Percentiles rank a stretch among this genome's conserved stretches.
Evolutionary conservation across 2,113 vertebrate genomes (phyloP).

Genomic region (Litocranius walleri): DNA sequence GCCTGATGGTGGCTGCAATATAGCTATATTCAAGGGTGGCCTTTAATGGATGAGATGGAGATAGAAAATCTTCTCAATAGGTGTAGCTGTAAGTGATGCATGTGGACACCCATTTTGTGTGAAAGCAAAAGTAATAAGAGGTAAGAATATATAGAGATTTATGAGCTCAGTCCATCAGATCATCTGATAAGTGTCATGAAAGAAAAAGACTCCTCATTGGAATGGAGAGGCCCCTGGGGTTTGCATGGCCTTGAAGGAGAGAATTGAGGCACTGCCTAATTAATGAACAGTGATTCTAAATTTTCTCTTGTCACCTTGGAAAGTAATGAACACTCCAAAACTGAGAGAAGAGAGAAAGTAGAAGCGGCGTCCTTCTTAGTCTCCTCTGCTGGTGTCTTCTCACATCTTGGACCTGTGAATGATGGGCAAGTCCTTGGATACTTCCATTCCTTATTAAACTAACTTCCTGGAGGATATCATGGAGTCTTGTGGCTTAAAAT

Average conservation of each 20-base stretch:
- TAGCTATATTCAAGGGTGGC: background rate
- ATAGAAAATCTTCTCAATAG: background rate
- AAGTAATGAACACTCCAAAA: background rate
- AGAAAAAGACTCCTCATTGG: background rate
- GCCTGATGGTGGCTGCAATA: background rate
- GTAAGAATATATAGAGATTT: background rate
- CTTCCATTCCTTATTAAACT: background rate
- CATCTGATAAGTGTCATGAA: background rate
- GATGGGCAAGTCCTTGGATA: background rate
- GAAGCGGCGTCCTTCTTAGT: too few species aligned
- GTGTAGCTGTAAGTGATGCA: background rate
- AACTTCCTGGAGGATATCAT: background rate
- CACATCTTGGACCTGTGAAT: background rate
- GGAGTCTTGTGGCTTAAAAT: background rate
- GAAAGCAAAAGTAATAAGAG: background rate
- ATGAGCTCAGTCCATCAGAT: background rate
- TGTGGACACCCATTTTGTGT: background rate
- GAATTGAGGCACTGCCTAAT: background rate
- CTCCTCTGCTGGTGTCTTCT: background rate
- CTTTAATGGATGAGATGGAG: background rate
- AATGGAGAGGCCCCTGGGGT: background rate
- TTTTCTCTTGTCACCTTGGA: background rate
- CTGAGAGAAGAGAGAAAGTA: background rate
- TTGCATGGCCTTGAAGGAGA: background rate
- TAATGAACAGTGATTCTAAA: background rate